Evolutionary conservation across 1,140 invertebrate genomes (phyloP).

Genomic region (Drosophila persimilis): DNA sequence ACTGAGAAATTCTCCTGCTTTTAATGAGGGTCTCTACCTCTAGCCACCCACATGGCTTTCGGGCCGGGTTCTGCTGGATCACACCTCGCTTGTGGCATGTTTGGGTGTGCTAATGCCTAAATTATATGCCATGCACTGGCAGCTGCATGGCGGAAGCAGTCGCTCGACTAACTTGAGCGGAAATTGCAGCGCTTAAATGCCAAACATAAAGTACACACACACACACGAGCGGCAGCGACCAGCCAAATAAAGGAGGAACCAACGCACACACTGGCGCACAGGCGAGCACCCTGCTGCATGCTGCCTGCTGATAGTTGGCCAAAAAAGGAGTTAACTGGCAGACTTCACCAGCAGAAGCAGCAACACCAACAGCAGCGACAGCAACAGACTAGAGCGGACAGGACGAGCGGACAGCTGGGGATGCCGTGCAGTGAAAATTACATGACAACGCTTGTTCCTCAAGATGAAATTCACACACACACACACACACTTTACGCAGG

Average conservation of each 20-base stretch:
- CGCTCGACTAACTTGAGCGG: constrained; percentile 71
- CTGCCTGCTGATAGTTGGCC: constrained; percentile 49
- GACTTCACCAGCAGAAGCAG: constrained; percentile 22
- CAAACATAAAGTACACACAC: constrained; percentile 69
- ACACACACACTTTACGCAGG: constrained; percentile 19
- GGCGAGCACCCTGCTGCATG: constrained; percentile 6
- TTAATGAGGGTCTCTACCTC: too few relatives aligned
- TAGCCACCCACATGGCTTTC: not conserved
- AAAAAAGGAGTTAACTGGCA: constrained; percentile 48
- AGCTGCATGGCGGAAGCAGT: constrained; percentile 70
- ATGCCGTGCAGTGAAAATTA: constrained; percentile 60
- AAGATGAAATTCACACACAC: constrained; percentile 50
- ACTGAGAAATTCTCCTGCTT: too few relatives aligned
- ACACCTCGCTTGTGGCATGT: constrained; percentile 19
- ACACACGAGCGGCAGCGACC: not conserved
- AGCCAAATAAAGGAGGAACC: constrained; percentile 43
- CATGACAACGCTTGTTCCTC: constrained; percentile 64
- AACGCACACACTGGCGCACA: constrained; percentile 23
- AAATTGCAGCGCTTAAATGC: constrained; percentile 78
- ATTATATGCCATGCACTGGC: constrained; percentile 74
- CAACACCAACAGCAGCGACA: constrained; percentile 25
- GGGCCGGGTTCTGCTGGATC: not conserved
- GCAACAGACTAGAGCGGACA: constrained; percentile 39
- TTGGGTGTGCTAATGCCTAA: constrained; percentile 71
- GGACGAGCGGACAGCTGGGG: constrained; percentile 16